Evolutionary conservation across 2,113 vertebrate genomes (phyloP).

Genomic region (Phasianus colchicus): DNA sequence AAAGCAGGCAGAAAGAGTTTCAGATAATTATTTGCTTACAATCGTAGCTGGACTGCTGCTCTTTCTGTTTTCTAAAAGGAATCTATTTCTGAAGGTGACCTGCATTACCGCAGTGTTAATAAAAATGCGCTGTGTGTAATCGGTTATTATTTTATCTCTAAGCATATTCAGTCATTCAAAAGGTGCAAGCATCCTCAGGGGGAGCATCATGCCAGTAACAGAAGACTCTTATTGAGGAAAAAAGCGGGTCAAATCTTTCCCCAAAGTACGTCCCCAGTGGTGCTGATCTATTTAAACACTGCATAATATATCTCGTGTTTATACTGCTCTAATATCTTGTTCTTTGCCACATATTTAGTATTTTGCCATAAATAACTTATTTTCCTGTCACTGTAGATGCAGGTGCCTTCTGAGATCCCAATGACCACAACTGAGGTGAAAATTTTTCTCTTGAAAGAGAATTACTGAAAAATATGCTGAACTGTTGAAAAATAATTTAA

Average conservation of each 20-base stretch:
- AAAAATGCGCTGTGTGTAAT: constrained; percentile 63
- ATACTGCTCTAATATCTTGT: not conserved
- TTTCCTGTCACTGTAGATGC: constrained; percentile 3
- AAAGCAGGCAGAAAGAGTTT: not conserved
- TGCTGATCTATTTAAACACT: constrained; percentile 1
- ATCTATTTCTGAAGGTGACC: constrained; percentile 68
- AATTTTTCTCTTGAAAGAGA: not conserved
- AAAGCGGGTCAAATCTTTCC: constrained; percentile 15
- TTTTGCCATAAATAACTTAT: not conserved
- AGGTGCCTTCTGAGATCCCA: not conserved
- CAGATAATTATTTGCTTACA: constrained; percentile 18
- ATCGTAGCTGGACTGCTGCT: not conserved
- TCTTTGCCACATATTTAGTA: not conserved
- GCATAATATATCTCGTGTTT: not conserved
- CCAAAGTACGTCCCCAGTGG: not conserved
- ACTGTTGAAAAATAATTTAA: not conserved
- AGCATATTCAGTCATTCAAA: constrained; percentile 44
- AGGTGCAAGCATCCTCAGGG: constrained; percentile 29
- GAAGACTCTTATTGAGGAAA: not conserved
- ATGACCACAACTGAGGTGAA: not conserved
- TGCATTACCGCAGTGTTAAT: constrained; percentile 57
- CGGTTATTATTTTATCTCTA: constrained; percentile 70
- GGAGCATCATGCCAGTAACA: not conserved
- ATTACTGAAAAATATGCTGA: not conserved
- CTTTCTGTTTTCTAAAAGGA: constrained; percentile 13